A percentile compares a stretch with the other conserved stretches of the same genome.
Conservation (phyloP, 2,888 invertebrate genomes). For the Trichopria drosophilae region DNA sequence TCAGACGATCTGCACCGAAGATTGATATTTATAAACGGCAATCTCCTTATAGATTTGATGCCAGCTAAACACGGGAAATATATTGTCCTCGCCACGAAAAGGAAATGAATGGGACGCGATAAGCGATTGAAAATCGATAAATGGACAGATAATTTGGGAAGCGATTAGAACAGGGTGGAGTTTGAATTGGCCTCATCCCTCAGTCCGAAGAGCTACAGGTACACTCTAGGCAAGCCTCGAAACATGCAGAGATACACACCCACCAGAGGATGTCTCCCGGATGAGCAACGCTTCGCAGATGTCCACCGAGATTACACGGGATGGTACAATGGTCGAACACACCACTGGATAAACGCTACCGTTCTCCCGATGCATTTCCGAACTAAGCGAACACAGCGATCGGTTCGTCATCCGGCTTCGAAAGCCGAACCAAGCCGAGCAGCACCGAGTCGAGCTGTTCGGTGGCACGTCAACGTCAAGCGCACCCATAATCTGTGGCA, state of each 20-base stretch:
- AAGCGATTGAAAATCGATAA: no score
- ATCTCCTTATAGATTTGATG: no score
- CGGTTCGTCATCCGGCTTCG: slow-evolving; percentile 27
- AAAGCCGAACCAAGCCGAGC: no score
- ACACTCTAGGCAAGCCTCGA: no score
- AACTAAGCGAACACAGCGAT: background rate
- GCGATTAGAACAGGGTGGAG: no score
- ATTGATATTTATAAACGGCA: no score
- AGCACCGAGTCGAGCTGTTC: slow-evolving; percentile 25
- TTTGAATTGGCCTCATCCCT: no score
- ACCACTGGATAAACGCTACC: slow-evolving; percentile 36
- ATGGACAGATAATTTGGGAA: no score
- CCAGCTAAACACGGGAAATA: no score
- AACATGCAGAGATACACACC: background rate
- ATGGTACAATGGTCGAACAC: slow-evolving; percentile 26
- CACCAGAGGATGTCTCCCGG: slow-evolving; percentile 8
- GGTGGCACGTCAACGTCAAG: slow-evolving; percentile 38
- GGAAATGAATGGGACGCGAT: no score
- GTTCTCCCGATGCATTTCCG: slow-evolving; percentile 6
- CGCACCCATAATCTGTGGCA: slow-evolving; percentile 41
- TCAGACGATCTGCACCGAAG: slow-evolving; percentile 22
- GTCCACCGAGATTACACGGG: slow-evolving; percentile 33
- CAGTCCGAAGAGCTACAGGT: no score
- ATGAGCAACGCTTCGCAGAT: slow-evolving; percentile 26
- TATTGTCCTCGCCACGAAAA: no score